phyloP scores from a whole-genome alignment of 2,888 invertebrate species.

The Mongoloraphidia duomilia region DNA sequence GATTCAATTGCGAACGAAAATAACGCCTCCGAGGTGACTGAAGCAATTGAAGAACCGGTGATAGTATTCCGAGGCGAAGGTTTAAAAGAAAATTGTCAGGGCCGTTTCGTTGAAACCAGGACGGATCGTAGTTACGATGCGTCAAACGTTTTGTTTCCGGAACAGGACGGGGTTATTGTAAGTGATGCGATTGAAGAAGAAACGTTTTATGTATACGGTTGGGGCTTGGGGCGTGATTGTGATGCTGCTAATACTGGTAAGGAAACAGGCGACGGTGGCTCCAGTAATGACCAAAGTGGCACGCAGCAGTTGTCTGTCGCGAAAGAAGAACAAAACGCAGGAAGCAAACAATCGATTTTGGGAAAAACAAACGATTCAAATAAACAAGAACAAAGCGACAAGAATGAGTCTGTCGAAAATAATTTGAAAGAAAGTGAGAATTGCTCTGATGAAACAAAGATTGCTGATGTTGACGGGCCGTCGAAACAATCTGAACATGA shows the following conservation, averaged over 20 bases:
- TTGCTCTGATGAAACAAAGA: slow-evolving; percentile 21
- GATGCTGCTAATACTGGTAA: slow-evolving; percentile 48
- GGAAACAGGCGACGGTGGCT: background rate
- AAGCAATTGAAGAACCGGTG: slow-evolving; percentile 58
- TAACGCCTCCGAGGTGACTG: slow-evolving; percentile 32
- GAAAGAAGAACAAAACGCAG: background rate
- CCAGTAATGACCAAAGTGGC: no score
- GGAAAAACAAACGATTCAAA: slow-evolving; percentile 11
- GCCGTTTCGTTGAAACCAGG: no score
- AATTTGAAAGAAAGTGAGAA: slow-evolving; percentile 4
- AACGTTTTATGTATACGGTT: slow-evolving; percentile 51
- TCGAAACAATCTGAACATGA: slow-evolving; percentile 13
- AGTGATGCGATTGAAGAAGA: slow-evolving; percentile 61
- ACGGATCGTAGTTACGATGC: no score
- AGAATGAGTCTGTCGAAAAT: slow-evolving; percentile 11
- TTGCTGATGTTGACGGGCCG: slow-evolving; percentile 7
- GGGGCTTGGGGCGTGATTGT: slow-evolving; percentile 58
- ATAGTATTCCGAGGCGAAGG: slow-evolving; percentile 57
- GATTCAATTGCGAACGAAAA: slow-evolving; percentile 8
- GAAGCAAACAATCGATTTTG: slow-evolving; percentile 1
- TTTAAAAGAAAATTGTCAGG: slow-evolving; percentile 45
- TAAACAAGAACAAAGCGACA: slow-evolving; percentile 8
- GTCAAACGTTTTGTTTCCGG: no score
- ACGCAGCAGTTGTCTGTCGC: slow-evolving; percentile 4
- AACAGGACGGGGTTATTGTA: no score